phyloP scores from a whole-genome alignment of 2,797 vertebrate species.

The Neostethus bicornis region DNA sequence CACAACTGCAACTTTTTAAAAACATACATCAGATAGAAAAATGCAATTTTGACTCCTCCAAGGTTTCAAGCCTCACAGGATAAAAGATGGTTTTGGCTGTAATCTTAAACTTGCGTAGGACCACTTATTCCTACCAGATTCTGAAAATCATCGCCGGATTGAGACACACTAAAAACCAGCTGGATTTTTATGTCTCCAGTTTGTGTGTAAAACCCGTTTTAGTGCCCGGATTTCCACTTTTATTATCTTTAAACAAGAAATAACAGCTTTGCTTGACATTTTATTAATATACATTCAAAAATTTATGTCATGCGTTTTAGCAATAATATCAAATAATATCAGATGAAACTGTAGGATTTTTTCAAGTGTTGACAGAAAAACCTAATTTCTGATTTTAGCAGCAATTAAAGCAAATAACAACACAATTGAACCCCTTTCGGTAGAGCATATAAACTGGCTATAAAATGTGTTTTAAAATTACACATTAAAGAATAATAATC shows the following conservation, averaged over 20 bases:
- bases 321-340: constrained; percentile 1
- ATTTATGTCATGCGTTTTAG: neutral
- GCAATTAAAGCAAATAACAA: constrained; percentile 27
- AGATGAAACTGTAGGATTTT: constrained; percentile 6
- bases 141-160: constrained; percentile 1
- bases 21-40: neutral
- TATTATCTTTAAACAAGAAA: neutral
- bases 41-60: constrained; percentile 3
- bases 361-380: neutral
- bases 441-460: constrained; percentile 51
- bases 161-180: constrained; percentile 5
- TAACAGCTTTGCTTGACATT: neutral
- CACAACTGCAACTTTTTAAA: constrained; percentile 22
- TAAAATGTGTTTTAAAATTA: constrained; percentile 12
- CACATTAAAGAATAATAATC: constrained; percentile 3
- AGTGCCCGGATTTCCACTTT: neutral
- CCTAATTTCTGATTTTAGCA: constrained; percentile 13
- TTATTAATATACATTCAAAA: neutral
- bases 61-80: neutral
- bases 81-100: neutral
- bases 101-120: neutral
- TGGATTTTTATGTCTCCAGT: constrained; percentile 16
- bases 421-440: constrained; percentile 22
- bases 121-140: constrained; percentile 6
- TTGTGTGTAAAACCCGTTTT: constrained; percentile 6